Conservation (phyloP, 1,140 invertebrate genomes). For the Palaemon carinicauda region DNA sequence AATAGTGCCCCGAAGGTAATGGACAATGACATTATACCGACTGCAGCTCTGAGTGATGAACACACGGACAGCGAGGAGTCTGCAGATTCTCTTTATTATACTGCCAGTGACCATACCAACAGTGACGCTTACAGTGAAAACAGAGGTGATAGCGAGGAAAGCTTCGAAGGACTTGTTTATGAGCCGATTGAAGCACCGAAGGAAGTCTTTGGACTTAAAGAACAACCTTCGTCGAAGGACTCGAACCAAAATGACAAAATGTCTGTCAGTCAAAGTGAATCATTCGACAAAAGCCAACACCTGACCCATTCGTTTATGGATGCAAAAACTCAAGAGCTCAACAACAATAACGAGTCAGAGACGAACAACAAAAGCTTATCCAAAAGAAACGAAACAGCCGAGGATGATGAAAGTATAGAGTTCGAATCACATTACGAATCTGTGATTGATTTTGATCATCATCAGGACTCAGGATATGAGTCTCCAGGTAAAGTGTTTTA, state of each 20-base stretch:
- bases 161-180: neutral
- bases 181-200: neutral
- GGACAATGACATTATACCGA: neutral
- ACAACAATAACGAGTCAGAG: neutral
- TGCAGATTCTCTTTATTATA: neutral
- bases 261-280: too few species aligned
- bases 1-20: neutral
- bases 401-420: conserved; percentile 15
- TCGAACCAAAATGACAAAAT: too few species aligned
- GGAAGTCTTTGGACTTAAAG: too few species aligned
- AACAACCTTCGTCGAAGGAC: too few species aligned
- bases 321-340: too few species aligned
- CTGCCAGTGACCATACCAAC: neutral
- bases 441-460: conserved; percentile 11
- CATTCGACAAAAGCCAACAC: too few species aligned
- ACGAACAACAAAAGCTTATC: neutral
- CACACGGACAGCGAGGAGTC: neutral
- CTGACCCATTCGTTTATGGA: neutral
- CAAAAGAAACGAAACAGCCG: neutral
- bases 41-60: neutral
- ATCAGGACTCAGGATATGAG: conserved; percentile 36
- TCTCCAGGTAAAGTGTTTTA: conserved; percentile 15
- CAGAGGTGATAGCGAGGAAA: neutral
- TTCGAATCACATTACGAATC: conserved; percentile 22
- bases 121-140: neutral